Conservation (phyloP, 92 coral and sea anemone species). For the Nematostella vectensis region DNA sequence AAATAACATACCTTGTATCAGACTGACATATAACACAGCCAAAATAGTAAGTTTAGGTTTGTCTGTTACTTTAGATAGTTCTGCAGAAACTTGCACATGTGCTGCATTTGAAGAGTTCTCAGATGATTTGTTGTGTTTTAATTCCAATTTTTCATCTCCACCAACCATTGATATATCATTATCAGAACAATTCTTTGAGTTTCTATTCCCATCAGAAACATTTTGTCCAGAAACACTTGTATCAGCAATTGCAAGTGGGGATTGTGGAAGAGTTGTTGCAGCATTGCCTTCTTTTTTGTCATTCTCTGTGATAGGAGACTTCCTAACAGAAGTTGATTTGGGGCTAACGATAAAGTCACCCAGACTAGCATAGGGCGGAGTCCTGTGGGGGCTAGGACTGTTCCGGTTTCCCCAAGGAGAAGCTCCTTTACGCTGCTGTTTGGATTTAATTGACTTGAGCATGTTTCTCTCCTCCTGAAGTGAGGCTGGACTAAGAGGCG, state of each 20-base stretch:
- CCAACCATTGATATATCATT: too few species aligned
- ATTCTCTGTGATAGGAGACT: too few species aligned
- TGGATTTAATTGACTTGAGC: slow-evolving; percentile 54
- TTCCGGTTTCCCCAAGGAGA: slow-evolving; percentile 49
- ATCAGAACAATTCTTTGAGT: too few species aligned
- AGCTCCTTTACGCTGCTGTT: slow-evolving; percentile 41
- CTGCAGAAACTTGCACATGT: slow-evolving; percentile 12
- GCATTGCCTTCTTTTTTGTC: too few species aligned
- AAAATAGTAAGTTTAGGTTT: slow-evolving; percentile 41
- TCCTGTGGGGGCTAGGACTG: slow-evolving; percentile 45
- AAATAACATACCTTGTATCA: slow-evolving; percentile 60
- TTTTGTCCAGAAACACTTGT: too few species aligned
- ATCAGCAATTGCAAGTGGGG: too few species aligned
- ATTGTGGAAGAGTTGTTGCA: too few species aligned
- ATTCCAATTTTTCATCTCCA: too few species aligned
- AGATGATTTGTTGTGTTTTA: background rate
- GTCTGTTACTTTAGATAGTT: slow-evolving; percentile 35
- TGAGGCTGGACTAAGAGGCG: slow-evolving; percentile 54
- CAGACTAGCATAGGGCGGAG: slow-evolving; percentile 51
- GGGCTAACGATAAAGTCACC: slow-evolving; percentile 67
- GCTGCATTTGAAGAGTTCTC: background rate
- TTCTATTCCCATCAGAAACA: too few species aligned
- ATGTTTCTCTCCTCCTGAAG: slow-evolving; percentile 66
- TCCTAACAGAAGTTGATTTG: too few species aligned
- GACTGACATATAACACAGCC: slow-evolving; percentile 44